Percentiles rank a stretch among this genome's conserved stretches.
Conservation (phyloP, 2,888 invertebrate genomes). For the Pseudoips prasinana region DNA sequence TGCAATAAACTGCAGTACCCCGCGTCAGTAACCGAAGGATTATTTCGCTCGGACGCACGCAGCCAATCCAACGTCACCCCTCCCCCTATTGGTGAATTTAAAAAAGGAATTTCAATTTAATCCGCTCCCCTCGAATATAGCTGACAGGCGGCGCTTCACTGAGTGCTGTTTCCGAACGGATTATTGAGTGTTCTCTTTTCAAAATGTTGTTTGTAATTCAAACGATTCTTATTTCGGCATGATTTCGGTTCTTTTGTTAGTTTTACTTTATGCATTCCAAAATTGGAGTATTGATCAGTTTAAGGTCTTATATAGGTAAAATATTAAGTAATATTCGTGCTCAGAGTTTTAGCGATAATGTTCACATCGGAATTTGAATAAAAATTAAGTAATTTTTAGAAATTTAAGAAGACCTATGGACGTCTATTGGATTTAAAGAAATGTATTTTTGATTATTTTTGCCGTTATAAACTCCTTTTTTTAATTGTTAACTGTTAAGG, state of each 20-base stretch:
- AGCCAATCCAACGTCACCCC: conserved; percentile 72
- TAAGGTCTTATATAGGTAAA: no score
- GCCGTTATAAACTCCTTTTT: no score
- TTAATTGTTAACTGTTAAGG: no score
- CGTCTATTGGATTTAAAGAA: no score
- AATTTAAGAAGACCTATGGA: no score
- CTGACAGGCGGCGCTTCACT: conserved; percentile 53
- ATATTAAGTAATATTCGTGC: no score
- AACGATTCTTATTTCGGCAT: not conserved
- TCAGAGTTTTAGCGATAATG: no score
- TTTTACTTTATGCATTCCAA: not conserved
- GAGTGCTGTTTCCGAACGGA: conserved; percentile 32
- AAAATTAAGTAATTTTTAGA: no score
- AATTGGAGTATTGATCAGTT: no score
- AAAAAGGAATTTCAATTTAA: conserved; percentile 78
- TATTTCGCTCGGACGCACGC: conserved; percentile 65
- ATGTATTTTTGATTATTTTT: no score
- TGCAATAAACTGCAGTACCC: conserved; percentile 38
- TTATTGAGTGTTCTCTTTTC: conserved; percentile 40
- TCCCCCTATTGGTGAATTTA: conserved; percentile 77
- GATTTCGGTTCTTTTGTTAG: not conserved
- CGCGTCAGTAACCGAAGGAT: conserved; percentile 64
- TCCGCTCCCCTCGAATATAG: conserved; percentile 67
- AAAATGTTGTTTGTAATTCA: conserved; percentile 19
- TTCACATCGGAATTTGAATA: no score